Conservation (phyloP, 2,888 invertebrate genomes). For the Tiliacea aurago region DNA sequence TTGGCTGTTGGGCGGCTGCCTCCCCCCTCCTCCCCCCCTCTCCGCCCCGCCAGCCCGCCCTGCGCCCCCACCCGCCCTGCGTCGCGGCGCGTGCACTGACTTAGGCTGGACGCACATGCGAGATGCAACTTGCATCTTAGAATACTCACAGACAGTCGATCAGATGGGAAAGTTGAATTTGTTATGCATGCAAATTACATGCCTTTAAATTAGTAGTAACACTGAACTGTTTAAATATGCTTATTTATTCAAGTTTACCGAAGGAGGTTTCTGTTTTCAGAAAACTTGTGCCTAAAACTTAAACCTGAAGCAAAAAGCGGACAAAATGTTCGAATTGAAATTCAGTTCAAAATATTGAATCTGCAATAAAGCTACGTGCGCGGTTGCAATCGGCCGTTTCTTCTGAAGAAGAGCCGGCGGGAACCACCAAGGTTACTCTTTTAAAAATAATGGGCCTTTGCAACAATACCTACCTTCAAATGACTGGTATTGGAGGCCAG, state of each 20-base stretch:
- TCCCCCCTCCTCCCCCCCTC: conserved; percentile 47
- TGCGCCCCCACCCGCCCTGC: conserved; percentile 21
- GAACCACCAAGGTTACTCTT: neutral
- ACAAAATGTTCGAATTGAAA: neutral
- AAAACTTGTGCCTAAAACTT: neutral
- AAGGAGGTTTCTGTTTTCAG: neutral
- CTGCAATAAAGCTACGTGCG: too few species aligned
- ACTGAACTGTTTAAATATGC: neutral
- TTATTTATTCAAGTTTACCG: neutral
- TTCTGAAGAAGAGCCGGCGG: neutral
- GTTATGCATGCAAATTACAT: neutral
- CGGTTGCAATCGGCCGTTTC: neutral
- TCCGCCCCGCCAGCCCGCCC: conserved; percentile 40
- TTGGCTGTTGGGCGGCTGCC: conserved; percentile 77
- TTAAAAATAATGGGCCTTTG: neutral
- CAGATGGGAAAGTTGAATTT: neutral
- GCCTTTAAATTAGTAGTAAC: too few species aligned
- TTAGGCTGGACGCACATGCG: conserved; percentile 68
- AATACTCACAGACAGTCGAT: neutral
- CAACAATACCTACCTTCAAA: neutral
- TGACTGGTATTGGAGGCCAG: neutral
- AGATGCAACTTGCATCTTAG: conserved; percentile 55
- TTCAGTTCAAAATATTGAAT: neutral
- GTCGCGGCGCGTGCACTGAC: conserved; percentile 57
- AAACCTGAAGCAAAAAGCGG: neutral